phyloP scores from a whole-genome alignment of 2,113 vertebrate genomes.

The Meriones unguiculatus region DNA sequence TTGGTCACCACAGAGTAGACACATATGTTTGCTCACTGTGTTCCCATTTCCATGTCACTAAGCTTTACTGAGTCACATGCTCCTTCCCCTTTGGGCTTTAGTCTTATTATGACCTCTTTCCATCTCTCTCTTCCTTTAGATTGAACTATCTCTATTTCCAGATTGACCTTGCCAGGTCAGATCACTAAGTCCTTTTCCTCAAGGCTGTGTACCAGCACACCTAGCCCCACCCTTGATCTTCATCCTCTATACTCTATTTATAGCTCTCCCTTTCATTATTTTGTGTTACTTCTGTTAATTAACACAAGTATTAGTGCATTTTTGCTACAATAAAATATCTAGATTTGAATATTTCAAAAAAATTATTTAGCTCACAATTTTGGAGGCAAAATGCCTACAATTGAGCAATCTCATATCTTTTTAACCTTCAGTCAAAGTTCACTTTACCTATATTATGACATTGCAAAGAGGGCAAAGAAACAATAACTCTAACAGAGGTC shows the following conservation, averaged over 20 bases:
- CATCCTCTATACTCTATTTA: not conserved
- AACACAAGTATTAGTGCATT: not conserved
- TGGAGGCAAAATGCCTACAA: not conserved
- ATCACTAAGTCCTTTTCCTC: not conserved
- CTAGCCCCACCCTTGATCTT: not conserved
- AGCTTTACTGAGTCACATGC: not conserved
- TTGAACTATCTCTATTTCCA: not conserved
- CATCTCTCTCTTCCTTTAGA: not conserved
- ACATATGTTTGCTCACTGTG: not conserved
- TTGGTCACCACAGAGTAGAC: not conserved
- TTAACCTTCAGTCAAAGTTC: not conserved
- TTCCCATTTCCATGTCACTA: not conserved
- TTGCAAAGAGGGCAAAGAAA: not conserved
- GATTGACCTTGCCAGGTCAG: not conserved
- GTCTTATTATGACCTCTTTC: not conserved
- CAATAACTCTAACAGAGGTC: too few relatives aligned
- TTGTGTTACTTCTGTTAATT: not conserved
- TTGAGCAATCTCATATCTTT: not conserved
- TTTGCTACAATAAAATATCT: not conserved
- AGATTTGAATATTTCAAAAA: not conserved
- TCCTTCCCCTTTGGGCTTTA: not conserved
- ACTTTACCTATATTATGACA: not conserved
- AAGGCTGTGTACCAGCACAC: not conserved
- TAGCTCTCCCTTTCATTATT: not conserved
- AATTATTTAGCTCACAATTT: not conserved